These are phyloP conservation scores for Parus major DNA, from an alignment of 2,113 vertebrate genomes.

Conservation along the genomic window DNA sequence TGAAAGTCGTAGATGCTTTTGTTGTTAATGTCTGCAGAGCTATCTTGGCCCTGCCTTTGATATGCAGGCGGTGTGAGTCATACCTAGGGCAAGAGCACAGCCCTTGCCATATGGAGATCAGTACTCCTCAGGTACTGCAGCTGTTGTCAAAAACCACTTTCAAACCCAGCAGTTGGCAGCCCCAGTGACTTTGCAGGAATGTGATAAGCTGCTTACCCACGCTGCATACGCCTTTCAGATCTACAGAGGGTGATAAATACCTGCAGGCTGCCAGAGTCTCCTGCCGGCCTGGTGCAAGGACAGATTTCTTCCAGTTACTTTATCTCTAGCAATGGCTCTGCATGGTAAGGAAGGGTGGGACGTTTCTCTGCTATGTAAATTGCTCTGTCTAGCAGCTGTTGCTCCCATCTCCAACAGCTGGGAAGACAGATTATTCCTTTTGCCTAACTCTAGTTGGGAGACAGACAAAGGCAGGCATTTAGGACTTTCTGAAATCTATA, in stretches of 20 bases:
- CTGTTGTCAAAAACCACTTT: background rate
- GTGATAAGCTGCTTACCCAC: background rate
- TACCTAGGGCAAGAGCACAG: background rate
- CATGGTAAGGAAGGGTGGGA: background rate
- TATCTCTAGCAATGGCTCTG: background rate
- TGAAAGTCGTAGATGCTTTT: background rate
- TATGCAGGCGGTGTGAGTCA: background rate
- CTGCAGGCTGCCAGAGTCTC: background rate
- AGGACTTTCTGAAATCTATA: background rate
- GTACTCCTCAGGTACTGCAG: background rate
- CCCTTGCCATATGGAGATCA: background rate
- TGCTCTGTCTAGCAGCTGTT: background rate
- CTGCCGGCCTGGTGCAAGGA: background rate
- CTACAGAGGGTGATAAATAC: background rate
- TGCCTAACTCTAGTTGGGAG: background rate
- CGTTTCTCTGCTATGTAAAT: background rate
- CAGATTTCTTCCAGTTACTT: background rate
- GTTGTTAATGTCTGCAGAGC: background rate
- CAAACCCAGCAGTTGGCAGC: background rate
- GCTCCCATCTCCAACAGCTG: background rate
- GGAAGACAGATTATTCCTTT: background rate
- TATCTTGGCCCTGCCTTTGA: background rate
- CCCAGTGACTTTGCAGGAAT: background rate
- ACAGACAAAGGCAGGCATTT: background rate
- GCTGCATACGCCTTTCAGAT: background rate